Percentiles rank a stretch among this genome's conserved stretches.
Evolutionary conservation across 2,888 invertebrate genomes (phyloP).

Genomic region (Heliconius ethilla): DNA sequence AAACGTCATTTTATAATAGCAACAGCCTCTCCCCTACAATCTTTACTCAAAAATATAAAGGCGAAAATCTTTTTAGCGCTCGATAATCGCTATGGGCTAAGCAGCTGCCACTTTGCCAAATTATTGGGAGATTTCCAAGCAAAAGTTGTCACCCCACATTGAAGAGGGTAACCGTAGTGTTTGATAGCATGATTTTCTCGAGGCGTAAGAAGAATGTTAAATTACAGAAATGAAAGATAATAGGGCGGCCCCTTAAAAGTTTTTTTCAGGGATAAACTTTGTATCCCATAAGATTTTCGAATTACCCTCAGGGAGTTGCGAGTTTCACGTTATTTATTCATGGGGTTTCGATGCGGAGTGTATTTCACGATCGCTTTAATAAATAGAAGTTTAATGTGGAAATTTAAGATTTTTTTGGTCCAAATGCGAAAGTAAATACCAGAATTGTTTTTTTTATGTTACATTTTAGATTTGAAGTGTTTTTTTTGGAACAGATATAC

Average conservation of each 20-base stretch:
- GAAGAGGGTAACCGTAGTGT: constrained; percentile 69
- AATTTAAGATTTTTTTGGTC: neutral
- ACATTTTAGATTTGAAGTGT: neutral
- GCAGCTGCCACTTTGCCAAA: constrained; percentile 80
- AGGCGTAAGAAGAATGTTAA: constrained; percentile 77
- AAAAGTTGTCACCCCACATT: constrained; percentile 73
- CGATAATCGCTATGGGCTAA: constrained; percentile 79
- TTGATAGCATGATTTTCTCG: constrained; percentile 79
- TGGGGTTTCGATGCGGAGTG: constrained; percentile 49
- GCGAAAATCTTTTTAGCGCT: constrained; percentile 67
- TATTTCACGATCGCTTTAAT: constrained; percentile 24
- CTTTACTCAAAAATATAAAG: constrained; percentile 51
- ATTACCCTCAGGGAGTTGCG: constrained; percentile 63
- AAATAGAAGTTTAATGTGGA: constrained; percentile 16
- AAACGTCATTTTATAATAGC: constrained; percentile 31
- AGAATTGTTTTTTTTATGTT: neutral
- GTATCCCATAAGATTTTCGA: constrained; percentile 75
- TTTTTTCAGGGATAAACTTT: constrained; percentile 70
- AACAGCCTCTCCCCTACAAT: constrained; percentile 44
- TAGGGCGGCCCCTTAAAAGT: constrained; percentile 72
- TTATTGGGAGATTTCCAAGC: constrained; percentile 76
- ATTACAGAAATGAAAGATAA: constrained; percentile 82
- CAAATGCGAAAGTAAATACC: neutral
- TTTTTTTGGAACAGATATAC: neutral
- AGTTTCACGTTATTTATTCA: constrained; percentile 76